These are phyloP conservation scores for Todus mexicanus DNA, from an alignment of 2,797 vertebrate species.

Conservation along the genomic window DNA sequence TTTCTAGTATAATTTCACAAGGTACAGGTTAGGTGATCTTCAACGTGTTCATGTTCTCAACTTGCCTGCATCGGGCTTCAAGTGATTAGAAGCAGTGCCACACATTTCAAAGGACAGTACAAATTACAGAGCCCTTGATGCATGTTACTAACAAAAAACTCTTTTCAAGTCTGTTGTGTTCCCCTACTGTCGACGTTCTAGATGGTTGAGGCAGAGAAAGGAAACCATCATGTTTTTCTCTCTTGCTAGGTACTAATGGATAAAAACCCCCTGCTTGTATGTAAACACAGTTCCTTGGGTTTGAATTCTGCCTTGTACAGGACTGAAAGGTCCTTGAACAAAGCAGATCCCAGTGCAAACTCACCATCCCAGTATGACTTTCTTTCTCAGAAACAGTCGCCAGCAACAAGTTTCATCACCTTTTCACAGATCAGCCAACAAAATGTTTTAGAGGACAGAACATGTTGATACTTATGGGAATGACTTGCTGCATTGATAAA, in stretches of 20 bases:
- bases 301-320: not conserved
- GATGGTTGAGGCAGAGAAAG: not conserved
- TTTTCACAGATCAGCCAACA: not conserved
- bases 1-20: not conserved
- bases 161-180: not conserved
- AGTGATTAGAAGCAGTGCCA: not conserved
- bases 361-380: not conserved
- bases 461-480: not conserved
- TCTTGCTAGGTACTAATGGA: not conserved
- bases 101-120: not conserved
- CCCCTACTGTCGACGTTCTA: fast-evolving
- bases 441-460: not conserved
- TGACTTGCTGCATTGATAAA: not conserved
- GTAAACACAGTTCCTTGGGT: not conserved
- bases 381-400: not conserved
- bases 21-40: not conserved
- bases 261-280: not conserved
- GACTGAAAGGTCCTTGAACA: not conserved
- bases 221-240: not conserved
- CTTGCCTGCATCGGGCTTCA: not conserved
- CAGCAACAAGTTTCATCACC: not conserved
- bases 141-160: not conserved
- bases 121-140: not conserved
- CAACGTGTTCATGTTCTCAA: not conserved
- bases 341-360: not conserved